Percentiles rank a stretch among this genome's conserved stretches.
Conservation (phyloP, 2,113 vertebrate genomes). For the Grammomys surdaster region DNA sequence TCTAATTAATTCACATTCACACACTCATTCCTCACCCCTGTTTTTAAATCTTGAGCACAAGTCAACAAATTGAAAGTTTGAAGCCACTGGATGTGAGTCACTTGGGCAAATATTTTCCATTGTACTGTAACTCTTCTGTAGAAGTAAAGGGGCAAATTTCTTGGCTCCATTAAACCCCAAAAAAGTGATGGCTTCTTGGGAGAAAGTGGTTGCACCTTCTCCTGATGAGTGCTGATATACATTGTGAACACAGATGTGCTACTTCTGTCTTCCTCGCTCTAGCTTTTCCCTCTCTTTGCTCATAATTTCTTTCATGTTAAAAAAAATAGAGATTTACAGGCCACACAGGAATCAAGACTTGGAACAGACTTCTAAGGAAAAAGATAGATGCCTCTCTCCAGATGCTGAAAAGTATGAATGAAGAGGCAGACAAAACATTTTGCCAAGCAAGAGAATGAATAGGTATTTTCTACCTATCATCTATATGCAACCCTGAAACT, state of each 20-base stretch:
- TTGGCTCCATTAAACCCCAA: background rate
- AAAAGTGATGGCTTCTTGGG: background rate
- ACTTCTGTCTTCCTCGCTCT: background rate
- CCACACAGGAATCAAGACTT: background rate
- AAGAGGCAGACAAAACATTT: background rate
- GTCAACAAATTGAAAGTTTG: background rate
- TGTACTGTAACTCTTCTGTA: background rate
- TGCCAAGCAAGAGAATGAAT: background rate
- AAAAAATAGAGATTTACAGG: background rate
- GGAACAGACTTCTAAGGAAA: background rate
- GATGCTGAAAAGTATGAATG: background rate
- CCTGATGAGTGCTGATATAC: background rate
- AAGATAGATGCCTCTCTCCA: background rate
- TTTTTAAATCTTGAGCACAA: background rate
- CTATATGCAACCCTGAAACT: background rate
- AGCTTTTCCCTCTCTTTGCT: background rate
- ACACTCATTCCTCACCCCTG: background rate
- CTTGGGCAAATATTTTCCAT: background rate
- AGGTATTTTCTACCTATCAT: background rate
- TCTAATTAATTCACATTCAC: background rate
- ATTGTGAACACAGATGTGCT: background rate
- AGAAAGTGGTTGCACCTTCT: background rate
- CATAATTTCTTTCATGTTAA: background rate
- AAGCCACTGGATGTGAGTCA: background rate
- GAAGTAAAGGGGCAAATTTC: background rate